Evolutionary conservation across 1,140 invertebrate species (phyloP), one percentile per base, ranked within the genome.

Genomic region (Hyposmocoma kahamanoa): DNA sequence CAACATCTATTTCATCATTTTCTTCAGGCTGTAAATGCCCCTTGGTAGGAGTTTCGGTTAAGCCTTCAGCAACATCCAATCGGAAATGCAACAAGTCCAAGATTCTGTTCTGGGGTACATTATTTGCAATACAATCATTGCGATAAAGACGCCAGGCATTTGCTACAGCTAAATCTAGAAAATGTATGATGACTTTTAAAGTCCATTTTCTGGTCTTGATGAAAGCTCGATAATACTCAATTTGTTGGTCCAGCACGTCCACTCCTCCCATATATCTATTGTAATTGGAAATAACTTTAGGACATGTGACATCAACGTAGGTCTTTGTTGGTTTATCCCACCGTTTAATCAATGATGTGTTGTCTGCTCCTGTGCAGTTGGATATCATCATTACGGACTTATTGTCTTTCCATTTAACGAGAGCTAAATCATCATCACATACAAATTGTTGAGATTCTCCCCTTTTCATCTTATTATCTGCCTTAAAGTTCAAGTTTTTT

Each of bases 331-430:
- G 21, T 43, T 58, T 62, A n/a, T 62, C 49, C 56, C 43, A 45
- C 17, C 43, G 43, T 30, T 32, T 15, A 3, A 45, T 26, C 6
- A 3, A 10, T 45, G 26, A 18, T 8, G 26, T 10, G 5, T 51
- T 47, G 17, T 21, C 50, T 19, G 39, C 41, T n/a, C 51, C 50
- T 17, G 59, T 56, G 44, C 56, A 67, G 44, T 62, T 65, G 15
- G 61, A 67, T 4, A 51, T 50, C 21, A 60, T 34, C 26, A 61
- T 44, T 2, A 67, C 54, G 6, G 51, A 49, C 42, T 67, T 63
- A 36, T 58, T 67, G 36, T 67, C 57, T 34, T 57, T 66, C 50
- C 56, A 66, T 30, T 66, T 59, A 2, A 66, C 51, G 6, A 62
- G n/a, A n/a, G 36, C 56, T 6, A 38, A n/a, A 15, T 26, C 22